Base-by-base conservation (phyloP, 2,797 vertebrate genomes). In the Oryzias dopingdopingensis region DNA sequence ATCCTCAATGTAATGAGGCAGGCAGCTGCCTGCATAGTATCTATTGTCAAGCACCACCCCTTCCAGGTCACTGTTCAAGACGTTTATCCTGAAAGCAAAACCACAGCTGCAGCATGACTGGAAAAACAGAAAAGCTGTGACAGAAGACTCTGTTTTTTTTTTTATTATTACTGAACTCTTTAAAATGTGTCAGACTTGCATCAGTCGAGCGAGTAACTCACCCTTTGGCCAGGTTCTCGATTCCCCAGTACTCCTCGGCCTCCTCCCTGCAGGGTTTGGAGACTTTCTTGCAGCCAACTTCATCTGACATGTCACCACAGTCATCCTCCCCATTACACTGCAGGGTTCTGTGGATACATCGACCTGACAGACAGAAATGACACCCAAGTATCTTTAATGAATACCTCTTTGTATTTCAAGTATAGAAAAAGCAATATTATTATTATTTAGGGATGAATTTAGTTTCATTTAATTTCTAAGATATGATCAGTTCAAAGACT, bases 251-350 rank as follows among this genome's bases (percentile, higher is more conserved):
- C 58, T 94, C 92, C 18, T 98, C 94, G 1, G 68, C 68, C 42
- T 91, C 80, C 45, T 85, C 72, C 17, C 84, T 92, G 76, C 96
- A 99, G 61, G 92, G 90, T 60, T 79, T 90, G 52, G 76, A 73
- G 18, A 90, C 74, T 37, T 62, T 92, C 41, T 42, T 88, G 62
- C 96, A 98, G 74, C 89, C 90, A 2, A 72, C 89, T 83, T 98
- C 96, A 67, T 98, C 95, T 1, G 96, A 96, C 56, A 88, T 84
- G 81, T 98, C 96, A 20, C 96, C 95, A 18, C 96, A 98, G 88
- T 97, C 96, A 6, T 98, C 95, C 52, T 99, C 95, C 1, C 94
- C 96, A 1, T 93, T 98, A 65, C 96, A 98, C 71, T 86, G 89
- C 72, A 98, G 90, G 45, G 92, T 91, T 65, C 90, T 91, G 1